Conservation (phyloP, 2,797 vertebrate species). For the Acipenser oxyrinchus region DNA sequence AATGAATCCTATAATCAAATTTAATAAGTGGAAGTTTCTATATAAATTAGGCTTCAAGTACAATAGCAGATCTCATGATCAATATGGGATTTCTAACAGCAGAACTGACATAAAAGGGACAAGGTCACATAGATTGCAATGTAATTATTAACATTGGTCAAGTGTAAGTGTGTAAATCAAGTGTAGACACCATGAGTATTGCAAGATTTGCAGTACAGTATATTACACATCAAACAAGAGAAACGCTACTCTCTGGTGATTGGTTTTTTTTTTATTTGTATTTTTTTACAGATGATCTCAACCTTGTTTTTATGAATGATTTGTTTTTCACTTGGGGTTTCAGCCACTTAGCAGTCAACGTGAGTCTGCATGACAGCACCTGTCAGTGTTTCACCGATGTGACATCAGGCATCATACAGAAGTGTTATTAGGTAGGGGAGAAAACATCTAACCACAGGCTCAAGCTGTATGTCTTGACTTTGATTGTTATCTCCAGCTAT, state of each 20-base stretch:
- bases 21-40: too few species aligned
- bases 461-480: not conserved
- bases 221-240: too few species aligned
- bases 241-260: not conserved
- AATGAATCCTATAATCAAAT: too few species aligned
- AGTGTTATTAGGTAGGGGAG: not conserved
- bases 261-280: not conserved
- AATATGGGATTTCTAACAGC: too few species aligned
- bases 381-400: not conserved
- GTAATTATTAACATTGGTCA: too few species aligned
- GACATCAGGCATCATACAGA: not conserved
- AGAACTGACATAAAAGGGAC: too few species aligned
- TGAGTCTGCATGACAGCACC: not conserved
- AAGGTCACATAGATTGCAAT: too few species aligned
- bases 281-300: constrained; percentile 1
- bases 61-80: too few species aligned
- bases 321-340: not conserved
- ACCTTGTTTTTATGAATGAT: not conserved
- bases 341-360: not conserved
- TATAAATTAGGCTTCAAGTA: too few species aligned
- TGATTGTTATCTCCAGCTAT: not conserved
- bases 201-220: too few species aligned
- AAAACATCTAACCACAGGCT: not conserved
- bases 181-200: too few species aligned
- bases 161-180: too few species aligned